These are phyloP conservation scores for Drosophila murphyi DNA, from an alignment of 1,140 invertebrate species.

Conservation along the genomic window DNA sequence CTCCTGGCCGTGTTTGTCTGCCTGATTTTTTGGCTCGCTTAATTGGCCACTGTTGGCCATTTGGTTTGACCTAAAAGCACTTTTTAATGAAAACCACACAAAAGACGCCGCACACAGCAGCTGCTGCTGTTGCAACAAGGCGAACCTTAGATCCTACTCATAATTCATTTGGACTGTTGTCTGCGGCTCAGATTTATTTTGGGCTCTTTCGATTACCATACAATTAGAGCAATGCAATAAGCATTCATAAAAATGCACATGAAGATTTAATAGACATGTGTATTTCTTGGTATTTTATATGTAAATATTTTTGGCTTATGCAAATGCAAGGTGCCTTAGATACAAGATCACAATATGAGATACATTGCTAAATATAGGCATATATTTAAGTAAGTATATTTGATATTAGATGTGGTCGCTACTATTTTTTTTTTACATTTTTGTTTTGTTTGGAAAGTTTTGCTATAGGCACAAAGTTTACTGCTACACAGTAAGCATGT, in stretches of 20 bases:
- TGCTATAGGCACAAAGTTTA: conserved; percentile 67
- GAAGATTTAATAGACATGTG: background rate
- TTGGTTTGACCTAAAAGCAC: conserved; percentile 58
- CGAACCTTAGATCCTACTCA: conserved; percentile 23
- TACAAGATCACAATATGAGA: conserved; percentile 19
- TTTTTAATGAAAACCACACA: conserved; percentile 66
- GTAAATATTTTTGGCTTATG: conserved; percentile 50
- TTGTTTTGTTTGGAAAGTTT: conserved; percentile 63
- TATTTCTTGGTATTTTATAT: conserved; percentile 9
- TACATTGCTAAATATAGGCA: conserved; percentile 27
- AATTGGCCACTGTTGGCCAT: conserved; percentile 64
- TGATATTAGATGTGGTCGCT: conserved; percentile 2
- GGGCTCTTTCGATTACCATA: conserved; percentile 68
- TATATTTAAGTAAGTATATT: conserved; percentile 23
- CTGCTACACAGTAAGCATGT: conserved; percentile 77
- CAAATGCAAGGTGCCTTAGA: conserved; percentile 51
- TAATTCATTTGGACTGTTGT: conserved; percentile 65
- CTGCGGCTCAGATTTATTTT: conserved; percentile 62
- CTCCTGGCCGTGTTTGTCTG: conserved; percentile 57
- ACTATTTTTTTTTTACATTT: conserved; percentile 20
- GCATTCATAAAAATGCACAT: conserved; percentile 53
- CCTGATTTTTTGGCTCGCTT: conserved; percentile 55
- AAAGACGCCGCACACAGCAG: conserved; percentile 60
- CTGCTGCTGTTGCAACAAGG: conserved; percentile 5
- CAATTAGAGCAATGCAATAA: conserved; percentile 77